Evolutionary conservation across 2,888 invertebrate species (phyloP).

Genomic region (Cryptophagus acutangulus): DNA sequence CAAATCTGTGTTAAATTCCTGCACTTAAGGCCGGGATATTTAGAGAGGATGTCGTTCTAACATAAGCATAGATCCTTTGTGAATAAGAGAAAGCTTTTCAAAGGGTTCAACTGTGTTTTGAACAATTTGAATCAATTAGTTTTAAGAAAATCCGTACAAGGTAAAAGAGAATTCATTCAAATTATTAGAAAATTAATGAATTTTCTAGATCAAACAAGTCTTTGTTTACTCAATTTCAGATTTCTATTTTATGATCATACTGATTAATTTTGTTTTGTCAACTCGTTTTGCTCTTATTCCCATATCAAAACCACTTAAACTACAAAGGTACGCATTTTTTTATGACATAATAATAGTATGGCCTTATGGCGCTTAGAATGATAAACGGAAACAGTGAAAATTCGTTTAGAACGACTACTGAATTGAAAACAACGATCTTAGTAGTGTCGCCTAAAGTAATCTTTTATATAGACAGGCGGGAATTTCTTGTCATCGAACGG

Average conservation of each 20-base stretch:
- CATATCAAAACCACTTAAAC: no score
- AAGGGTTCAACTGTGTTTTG: conserved; percentile 7
- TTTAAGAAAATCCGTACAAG: conserved; percentile 1
- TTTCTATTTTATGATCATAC: no score
- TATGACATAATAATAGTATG: no score
- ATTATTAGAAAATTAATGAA: conserved; percentile 7
- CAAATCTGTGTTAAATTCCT: conserved; percentile 24
- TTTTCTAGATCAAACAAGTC: conserved; percentile 3
- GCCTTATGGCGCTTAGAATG: conserved; percentile 1
- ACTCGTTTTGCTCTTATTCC: no score
- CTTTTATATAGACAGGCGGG: conserved; percentile 23
- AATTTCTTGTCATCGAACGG: neutral
- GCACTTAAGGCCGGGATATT: conserved; percentile 19
- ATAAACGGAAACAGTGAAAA: conserved; percentile 12
- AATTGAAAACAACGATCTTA: conserved; percentile 21
- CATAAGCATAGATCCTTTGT: conserved; percentile 9
- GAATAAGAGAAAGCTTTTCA: conserved; percentile 13
- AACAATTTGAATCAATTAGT: conserved; percentile 6
- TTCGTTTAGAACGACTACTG: conserved; percentile 19
- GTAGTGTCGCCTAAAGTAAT: conserved; percentile 26
- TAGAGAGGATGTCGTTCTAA: conserved; percentile 14
- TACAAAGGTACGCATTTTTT: no score
- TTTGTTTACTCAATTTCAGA: no score
- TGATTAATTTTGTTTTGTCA: no score
- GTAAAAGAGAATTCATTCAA: conserved; percentile 5